Base-by-base conservation (phyloP, 2,888 invertebrate genomes). In the Linnaemya tessellans region DNA sequence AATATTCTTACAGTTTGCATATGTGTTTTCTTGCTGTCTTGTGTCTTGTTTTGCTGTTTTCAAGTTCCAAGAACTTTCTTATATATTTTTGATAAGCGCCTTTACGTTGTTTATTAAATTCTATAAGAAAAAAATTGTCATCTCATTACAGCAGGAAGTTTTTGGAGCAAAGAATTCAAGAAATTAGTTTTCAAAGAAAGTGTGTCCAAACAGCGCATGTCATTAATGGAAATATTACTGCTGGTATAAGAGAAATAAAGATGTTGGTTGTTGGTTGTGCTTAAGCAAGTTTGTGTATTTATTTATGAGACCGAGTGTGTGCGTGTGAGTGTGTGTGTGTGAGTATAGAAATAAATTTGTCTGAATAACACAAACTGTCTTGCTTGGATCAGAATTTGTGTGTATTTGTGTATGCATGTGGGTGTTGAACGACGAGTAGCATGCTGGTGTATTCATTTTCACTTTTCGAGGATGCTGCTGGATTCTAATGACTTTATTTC, bases 401-500 rank as follows among this genome's bases (percentile, higher is more conserved):
- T 20, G 43, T 62, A 25, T 41, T 1, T 30, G 30, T 30, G 30
- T n/a, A n/a, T 56, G 18, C 41, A 22, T 56, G 35, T 43, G 22
- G 30, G 30, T 73, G 38, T 70, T 20, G 64, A 22, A n/a, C 20
- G 58, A 22, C 13, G 20, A 49, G 41, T 49, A 18, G 35, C 64
- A 71, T 77, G 82, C 8, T 51, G 51, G 9, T 51, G 58, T 71
- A 65, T 41, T 41, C 56, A 79, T 70, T 85, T 82, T 78, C 81
- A 81, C 81, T 81, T 84, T 82, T 51, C 49, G 60, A 60, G 35
- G 82, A 79, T 82, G 82, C 73, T 78, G 70, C 74, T 79, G 71
- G 58, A 58, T 70, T 70, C 82, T 77, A 82, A 82, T 82, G 77
- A 82, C 70, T 82, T 71, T 77, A 82, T 82, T 82, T 82, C 65